Evolutionary conservation across 2,113 vertebrate species (phyloP).

Genomic region (Podarcis raffonei): DNA sequence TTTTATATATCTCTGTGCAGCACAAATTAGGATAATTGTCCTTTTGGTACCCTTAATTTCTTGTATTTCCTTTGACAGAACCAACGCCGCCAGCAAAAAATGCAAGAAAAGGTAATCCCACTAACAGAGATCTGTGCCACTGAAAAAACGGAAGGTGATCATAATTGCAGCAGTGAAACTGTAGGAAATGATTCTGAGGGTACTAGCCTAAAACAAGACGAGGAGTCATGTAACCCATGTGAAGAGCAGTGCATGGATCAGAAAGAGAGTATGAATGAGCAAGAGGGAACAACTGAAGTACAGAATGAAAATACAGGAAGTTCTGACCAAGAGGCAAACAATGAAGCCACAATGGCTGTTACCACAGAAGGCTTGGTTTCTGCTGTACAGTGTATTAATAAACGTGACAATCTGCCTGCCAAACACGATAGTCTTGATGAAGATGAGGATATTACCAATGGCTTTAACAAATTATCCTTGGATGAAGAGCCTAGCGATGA

Average conservation of each 20-base stretch:
- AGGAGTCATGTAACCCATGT: conserved; percentile 29
- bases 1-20: neutral
- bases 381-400: conserved; percentile 30
- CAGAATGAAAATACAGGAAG: conserved; percentile 46
- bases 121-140: conserved; percentile 52
- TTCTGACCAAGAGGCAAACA: conserved; percentile 44
- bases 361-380: conserved; percentile 34
- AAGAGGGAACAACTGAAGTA: conserved; percentile 38
- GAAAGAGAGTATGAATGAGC: conserved; percentile 39
- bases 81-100: conserved; percentile 88
- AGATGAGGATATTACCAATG: conserved; percentile 66
- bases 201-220: conserved; percentile 50
- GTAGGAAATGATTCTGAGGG: conserved; percentile 56
- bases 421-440: conserved; percentile 55
- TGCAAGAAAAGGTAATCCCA: conserved; percentile 77
- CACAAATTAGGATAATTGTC: neutral
- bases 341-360: neutral
- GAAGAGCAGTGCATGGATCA: conserved; percentile 48
- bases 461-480: conserved; percentile 79
- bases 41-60: neutral
- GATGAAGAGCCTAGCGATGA: conserved; percentile 66
- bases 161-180: conserved; percentile 32
- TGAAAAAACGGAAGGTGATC: conserved; percentile 56
- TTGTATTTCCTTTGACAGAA: conserved; percentile 74
- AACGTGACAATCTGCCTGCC: conserved; percentile 48